Evolutionary conservation across 2,888 invertebrate genomes (phyloP).

Genomic region (Fragum whitleyi): DNA sequence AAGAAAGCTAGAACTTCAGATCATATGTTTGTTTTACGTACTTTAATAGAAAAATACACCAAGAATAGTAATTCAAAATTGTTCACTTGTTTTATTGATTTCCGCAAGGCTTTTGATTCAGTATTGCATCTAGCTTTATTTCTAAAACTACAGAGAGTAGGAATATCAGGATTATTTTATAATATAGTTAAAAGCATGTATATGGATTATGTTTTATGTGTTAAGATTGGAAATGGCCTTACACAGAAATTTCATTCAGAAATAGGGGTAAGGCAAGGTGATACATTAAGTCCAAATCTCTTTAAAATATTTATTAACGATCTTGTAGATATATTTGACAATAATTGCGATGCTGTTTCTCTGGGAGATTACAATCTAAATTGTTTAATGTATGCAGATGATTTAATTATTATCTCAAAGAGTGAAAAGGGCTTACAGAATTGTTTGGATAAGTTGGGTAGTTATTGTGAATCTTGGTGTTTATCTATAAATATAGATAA

Average conservation of each 20-base stretch:
- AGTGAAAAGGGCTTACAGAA: constrained; percentile 4
- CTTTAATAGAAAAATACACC: not conserved
- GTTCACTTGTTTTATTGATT: too few species aligned
- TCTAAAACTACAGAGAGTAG: not conserved
- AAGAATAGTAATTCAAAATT: not conserved
- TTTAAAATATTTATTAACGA: constrained; percentile 23
- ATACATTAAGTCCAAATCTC: constrained; percentile 14
- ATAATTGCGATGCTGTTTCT: not conserved
- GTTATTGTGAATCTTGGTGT: not conserved
- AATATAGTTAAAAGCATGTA: not conserved
- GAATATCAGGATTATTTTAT: not conserved
- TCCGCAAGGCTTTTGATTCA: constrained; percentile 20
- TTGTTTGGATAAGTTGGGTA: not conserved
- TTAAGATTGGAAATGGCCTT: not conserved
- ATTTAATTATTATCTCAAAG: not conserved
- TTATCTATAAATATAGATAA: not conserved
- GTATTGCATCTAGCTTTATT: constrained; percentile 7
- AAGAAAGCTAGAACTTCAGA: not conserved
- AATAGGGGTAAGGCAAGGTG: constrained; percentile 20
- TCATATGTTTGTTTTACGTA: too few species aligned
- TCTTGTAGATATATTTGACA: constrained; percentile 1
- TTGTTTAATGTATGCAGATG: constrained; percentile 29
- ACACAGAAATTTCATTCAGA: constrained; percentile 4
- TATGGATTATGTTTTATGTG: not conserved
- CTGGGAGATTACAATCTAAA: not conserved